A percentile compares a stretch with the other conserved stretches of the same genome.
Conservation (phyloP, 2,113 vertebrate species). For the Carassius carassius region DNA sequence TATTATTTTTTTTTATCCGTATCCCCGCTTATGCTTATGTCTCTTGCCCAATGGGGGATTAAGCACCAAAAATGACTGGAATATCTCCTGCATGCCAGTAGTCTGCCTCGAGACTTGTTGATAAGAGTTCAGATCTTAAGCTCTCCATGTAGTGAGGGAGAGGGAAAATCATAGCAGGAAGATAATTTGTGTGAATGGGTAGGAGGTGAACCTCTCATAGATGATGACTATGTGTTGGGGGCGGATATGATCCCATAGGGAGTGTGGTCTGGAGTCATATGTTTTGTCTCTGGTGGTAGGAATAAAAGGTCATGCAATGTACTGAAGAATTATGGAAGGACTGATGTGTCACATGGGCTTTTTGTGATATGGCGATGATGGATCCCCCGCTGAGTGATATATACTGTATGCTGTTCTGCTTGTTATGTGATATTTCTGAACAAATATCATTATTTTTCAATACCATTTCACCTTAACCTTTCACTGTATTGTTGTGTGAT, state of each 20-base stretch:
- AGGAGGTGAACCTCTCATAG: not conserved
- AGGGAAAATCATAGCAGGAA: not conserved
- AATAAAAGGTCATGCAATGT: conserved; percentile 13
- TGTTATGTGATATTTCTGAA: not conserved
- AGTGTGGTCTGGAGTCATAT: not conserved
- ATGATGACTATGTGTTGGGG: not conserved
- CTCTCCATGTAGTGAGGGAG: not conserved
- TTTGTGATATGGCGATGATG: not conserved
- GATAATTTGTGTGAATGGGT: not conserved
- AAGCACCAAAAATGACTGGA: not conserved
- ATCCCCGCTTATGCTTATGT: not conserved
- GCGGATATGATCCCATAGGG: not conserved
- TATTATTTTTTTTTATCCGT: not conserved
- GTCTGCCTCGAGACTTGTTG: not conserved
- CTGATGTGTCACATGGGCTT: not conserved
- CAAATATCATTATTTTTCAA: not conserved
- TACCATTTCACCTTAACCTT: not conserved
- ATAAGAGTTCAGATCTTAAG: conserved; percentile 18
- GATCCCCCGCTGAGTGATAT: not conserved
- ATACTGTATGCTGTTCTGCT: not conserved
- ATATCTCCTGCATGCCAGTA: not conserved
- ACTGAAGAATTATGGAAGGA: not conserved
- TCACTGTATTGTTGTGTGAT: not conserved
- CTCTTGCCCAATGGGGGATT: not conserved
- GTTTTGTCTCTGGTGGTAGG: not conserved